Conservation (phyloP, 2,113 vertebrate species). For the Cervus canadensis region DNA sequence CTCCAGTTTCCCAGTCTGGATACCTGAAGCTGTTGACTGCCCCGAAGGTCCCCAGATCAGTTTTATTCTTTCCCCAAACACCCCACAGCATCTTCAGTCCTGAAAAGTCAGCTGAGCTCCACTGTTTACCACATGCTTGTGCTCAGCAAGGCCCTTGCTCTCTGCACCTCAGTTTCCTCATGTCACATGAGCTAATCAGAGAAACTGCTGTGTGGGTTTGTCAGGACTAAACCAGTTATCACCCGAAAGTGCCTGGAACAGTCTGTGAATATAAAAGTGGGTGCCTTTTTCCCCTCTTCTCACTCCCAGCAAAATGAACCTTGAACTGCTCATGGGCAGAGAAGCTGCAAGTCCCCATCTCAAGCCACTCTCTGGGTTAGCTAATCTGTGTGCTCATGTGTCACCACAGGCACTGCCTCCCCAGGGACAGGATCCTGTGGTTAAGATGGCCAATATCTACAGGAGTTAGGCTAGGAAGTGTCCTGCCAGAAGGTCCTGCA, state of each 20-base stretch:
- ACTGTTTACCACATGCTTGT: too few species aligned
- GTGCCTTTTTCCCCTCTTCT: rapidly evolving
- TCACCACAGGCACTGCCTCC: neutral
- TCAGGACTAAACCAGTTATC: neutral
- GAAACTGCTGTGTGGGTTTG: too few species aligned
- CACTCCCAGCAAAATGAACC: neutral
- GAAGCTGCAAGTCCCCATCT: neutral
- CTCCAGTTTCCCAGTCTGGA: too few species aligned
- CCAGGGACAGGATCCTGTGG: neutral
- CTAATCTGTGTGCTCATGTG: neutral
- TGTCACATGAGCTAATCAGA: too few species aligned
- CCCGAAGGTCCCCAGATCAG: too few species aligned
- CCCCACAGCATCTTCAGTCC: too few species aligned
- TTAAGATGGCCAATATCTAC: neutral
- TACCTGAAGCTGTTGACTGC: too few species aligned
- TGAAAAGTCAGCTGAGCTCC: too few species aligned
- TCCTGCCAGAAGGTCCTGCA: neutral
- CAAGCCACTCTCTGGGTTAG: neutral
- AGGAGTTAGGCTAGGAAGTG: neutral
- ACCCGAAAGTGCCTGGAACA: neutral
- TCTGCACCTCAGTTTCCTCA: too few species aligned
- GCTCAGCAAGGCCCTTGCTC: too few species aligned
- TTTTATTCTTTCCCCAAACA: too few species aligned
- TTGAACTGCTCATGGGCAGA: neutral
- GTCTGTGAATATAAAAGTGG: neutral